These are phyloP conservation scores for Eriosoma lanigerum DNA, from an alignment of 1,140 invertebrate genomes.

Conservation along the genomic window DNA sequence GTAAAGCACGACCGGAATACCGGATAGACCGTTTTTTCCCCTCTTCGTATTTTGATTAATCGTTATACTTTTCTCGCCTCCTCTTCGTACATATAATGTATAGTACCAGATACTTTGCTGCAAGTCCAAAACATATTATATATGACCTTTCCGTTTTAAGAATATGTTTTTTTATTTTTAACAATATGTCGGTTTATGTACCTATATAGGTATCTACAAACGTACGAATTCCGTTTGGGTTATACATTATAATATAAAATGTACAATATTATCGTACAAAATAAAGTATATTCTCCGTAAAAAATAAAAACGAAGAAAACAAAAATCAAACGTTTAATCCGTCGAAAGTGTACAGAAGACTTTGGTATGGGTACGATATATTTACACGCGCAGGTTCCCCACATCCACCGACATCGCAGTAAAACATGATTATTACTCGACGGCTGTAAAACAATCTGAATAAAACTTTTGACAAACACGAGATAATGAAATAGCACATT, in stretches of 20 bases:
- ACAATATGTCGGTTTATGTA: conserved; percentile 17
- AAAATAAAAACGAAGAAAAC: no score
- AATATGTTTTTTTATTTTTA: not conserved
- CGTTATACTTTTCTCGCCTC: conserved; percentile 25
- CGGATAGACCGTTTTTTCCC: conserved; percentile 13
- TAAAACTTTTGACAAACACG: no score
- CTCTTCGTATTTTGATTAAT: conserved; percentile 6
- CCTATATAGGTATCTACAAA: no score
- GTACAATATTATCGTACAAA: not conserved
- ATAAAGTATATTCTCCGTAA: not conserved
- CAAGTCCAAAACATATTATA: not conserved
- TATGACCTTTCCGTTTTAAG: not conserved
- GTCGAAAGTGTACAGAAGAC: no score
- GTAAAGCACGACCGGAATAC: conserved; percentile 34
- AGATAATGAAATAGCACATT: no score
- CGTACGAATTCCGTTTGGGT: conserved; percentile 16
- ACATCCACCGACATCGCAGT: no score
- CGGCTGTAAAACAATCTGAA: no score
- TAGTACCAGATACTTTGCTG: no score
- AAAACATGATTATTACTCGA: no score
- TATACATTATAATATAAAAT: no score
- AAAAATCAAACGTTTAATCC: not conserved
- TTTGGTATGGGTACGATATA: no score
- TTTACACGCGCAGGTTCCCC: no score
- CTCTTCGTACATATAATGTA: not conserved